Evolutionary conservation across 1,140 invertebrate species (phyloP).

Genomic region (Condylostylus longicornis): DNA sequence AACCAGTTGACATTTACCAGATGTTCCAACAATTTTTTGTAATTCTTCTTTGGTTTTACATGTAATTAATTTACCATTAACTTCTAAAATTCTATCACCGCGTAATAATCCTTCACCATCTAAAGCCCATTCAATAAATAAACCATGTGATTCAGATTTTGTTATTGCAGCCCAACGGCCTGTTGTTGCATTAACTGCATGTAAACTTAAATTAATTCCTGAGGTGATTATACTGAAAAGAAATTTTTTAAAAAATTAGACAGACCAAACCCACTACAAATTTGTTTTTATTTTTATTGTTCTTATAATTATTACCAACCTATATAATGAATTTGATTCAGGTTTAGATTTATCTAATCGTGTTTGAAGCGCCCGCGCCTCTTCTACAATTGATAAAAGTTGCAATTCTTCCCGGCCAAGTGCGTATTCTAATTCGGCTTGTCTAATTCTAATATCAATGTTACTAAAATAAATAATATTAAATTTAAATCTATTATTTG

Average conservation of each 20-base stretch:
- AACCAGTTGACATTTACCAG: slow-evolving; percentile 36
- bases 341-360: slow-evolving; percentile 48
- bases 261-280: no score
- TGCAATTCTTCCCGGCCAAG: slow-evolving; percentile 74
- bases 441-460: slow-evolving; percentile 76
- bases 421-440: slow-evolving; percentile 78
- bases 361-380: slow-evolving; percentile 60
- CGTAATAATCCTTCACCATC: slow-evolving; percentile 56
- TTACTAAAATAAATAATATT: slow-evolving; percentile 45
- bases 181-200: slow-evolving; percentile 50
- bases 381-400: slow-evolving; percentile 65
- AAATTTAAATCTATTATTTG: slow-evolving; percentile 2
- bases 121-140: slow-evolving; percentile 58
- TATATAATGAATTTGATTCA: slow-evolving; percentile 22
- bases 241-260: background rate
- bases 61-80: slow-evolving; percentile 63
- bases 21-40: slow-evolving; percentile 28
- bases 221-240: slow-evolving; percentile 20
- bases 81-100: slow-evolving; percentile 69
- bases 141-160: slow-evolving; percentile 41
- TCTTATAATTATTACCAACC: slow-evolving; percentile 1
- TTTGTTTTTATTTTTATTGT: background rate
- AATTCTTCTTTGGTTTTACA: slow-evolving; percentile 53
- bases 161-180: slow-evolving; percentile 39
- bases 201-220: slow-evolving; percentile 36